Evolutionary conservation across 2,797 vertebrate species (phyloP).

Genomic region (Eulemur mongoz): DNA sequence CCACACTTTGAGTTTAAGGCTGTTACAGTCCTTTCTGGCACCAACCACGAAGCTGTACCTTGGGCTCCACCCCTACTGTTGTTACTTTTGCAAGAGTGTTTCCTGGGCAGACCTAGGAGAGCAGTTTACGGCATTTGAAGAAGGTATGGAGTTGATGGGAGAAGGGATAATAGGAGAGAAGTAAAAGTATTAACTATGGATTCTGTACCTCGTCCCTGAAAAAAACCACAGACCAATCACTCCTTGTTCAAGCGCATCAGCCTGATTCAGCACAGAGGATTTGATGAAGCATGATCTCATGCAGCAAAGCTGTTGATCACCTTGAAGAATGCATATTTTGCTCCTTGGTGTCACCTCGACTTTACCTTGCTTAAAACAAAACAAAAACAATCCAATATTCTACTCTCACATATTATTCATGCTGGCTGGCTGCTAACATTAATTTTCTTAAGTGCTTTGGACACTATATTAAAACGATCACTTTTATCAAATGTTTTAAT

Average conservation of each 20-base stretch:
- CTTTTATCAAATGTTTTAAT: constrained; percentile 50
- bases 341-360: not conserved
- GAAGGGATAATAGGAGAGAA: not conserved
- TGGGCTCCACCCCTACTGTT: fast-evolving
- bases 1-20: not conserved
- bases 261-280: not conserved
- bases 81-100: not conserved
- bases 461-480: not conserved
- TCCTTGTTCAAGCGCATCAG: fast-evolving
- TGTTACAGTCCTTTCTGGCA: not conserved
- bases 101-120: not conserved
- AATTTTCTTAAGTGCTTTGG: constrained; percentile 67
- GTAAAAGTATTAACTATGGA: fast-evolving
- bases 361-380: constrained; percentile 47
- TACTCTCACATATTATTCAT: not conserved
- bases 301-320: not conserved
- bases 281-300: not conserved
- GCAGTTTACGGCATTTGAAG: not conserved
- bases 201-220: not conserved
- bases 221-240: not conserved
- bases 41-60: not conserved
- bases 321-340: not conserved
- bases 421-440: constrained; percentile 9
- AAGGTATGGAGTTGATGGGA: not conserved
- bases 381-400: not conserved